Base-by-base conservation (phyloP, 2,113 vertebrate species). In the Atrichornis clamosus region DNA sequence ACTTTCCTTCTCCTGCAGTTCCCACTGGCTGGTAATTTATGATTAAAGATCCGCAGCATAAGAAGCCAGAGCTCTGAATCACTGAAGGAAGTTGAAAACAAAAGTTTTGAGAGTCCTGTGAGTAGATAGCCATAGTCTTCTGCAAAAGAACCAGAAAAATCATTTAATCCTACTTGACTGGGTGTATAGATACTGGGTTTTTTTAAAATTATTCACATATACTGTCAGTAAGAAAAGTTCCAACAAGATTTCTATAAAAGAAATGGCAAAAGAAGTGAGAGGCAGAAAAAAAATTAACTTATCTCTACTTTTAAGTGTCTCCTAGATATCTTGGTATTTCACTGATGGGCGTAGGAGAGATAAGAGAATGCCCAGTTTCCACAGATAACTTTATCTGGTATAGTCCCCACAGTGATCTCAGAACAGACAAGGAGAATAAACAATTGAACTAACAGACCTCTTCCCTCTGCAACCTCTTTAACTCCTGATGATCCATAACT, bases 291-390 rank as follows among this genome's bases (percentile, higher is more conserved):
- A 24, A 16, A 64, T n/a, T 46, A 63, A 97, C 52, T 96, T 96
- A 87, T 91, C 87, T 90, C 64, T 92, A 10, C 63, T 94, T 95
- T 68, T 53, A 96, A 95, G 92, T 84, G 75, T 84, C 88, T 92
- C 30, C 68, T 74, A 89, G 76, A 88, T 95, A 87, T 86, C 76
- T 90, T 88, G 68, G 80, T 95, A 64, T 86, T 85, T 93, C 90
- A 75, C 47, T 93, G 86, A 90, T 95, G 90, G 63, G 74, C 1
- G 0, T 47, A 92, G 44, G 35, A 84, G 79, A 86, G 85, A 89
- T 87, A 96, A 90, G 50, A 88, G 75, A 87, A 83, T 52, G 72
- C 55, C 85, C 83, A 94, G 87, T 92, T 96, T 83, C 87, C 55
- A 76, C 46, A 67, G 75, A 89, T 93, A 92, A 88, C 26, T 58